These are phyloP conservation scores for Gymnothorax reevesii DNA, from an alignment of 2,797 vertebrate genomes.

Conservation along the genomic window DNA sequence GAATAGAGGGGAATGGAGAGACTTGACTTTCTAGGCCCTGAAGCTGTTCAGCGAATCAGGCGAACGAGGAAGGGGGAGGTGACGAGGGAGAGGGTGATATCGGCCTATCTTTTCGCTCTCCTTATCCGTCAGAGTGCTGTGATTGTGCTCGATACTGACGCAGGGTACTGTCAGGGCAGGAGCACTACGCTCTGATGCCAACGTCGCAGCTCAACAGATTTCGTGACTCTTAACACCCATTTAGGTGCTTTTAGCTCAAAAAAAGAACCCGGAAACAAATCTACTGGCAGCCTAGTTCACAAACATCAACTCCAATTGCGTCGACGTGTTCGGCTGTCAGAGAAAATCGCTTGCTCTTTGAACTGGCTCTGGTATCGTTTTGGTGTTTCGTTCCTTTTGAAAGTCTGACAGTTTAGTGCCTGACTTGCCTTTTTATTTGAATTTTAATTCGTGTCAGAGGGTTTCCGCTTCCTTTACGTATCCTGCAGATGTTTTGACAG, in stretches of 20 bases:
- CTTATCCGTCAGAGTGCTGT: not conserved
- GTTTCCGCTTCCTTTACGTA: not conserved
- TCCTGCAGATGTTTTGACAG: not conserved
- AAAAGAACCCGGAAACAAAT: too few relatives aligned
- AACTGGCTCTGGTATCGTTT: not conserved
- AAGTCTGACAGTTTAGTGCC: not conserved
- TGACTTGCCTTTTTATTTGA: not conserved
- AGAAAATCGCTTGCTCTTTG: not conserved
- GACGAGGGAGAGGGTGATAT: not conserved
- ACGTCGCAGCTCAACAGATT: not conserved
- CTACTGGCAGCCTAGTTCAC: not conserved
- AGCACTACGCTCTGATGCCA: not conserved
- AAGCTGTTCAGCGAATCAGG: constrained; percentile 15
- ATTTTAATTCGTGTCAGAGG: not conserved
- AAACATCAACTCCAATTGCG: not conserved
- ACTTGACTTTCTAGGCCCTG: constrained; percentile 13
- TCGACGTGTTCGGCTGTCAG: not conserved
- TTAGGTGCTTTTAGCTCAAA: too few relatives aligned
- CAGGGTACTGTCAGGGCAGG: not conserved
- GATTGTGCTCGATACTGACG: not conserved
- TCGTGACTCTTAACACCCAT: too few relatives aligned
- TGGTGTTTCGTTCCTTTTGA: not conserved
- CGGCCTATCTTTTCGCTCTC: not conserved
- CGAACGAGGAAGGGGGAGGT: constrained; percentile 20
- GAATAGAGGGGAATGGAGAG: not conserved